phyloP scores from a whole-genome alignment of 1,140 invertebrate genomes.

The Tyrophagus putrescentiae region DNA sequence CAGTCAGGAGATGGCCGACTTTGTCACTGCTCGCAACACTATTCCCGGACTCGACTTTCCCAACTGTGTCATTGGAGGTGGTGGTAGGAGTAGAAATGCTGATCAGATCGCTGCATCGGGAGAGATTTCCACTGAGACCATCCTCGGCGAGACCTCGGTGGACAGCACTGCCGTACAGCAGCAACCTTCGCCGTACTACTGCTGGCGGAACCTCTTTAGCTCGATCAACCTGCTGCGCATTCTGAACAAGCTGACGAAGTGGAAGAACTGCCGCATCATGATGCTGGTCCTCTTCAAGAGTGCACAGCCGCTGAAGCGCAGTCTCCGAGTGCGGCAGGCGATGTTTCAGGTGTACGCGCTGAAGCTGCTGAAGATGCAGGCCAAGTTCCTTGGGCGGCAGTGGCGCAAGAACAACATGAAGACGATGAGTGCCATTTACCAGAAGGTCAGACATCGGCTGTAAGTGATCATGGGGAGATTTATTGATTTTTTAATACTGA shows the following conservation, averaged over 20 bases:
- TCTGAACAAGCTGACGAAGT: slow-evolving; percentile 96
- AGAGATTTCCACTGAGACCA: slow-evolving; percentile 74
- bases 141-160: slow-evolving; percentile 9
- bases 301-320: slow-evolving; percentile 90
- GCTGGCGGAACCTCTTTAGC: slow-evolving; percentile 95
- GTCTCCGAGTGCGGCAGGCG: slow-evolving; percentile 81
- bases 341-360: slow-evolving; percentile 97
- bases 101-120: too few relatives aligned
- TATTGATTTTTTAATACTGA: not conserved
- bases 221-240: slow-evolving; percentile 93
- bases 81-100: too few relatives aligned
- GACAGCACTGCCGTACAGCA: too few relatives aligned
- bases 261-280: slow-evolving; percentile 99
- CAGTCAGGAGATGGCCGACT: slow-evolving; percentile 92
- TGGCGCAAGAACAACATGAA: slow-evolving; percentile 99
- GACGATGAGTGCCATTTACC: slow-evolving; percentile 96
- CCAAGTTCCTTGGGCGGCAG: slow-evolving; percentile 92
- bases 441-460: slow-evolving; percentile 67
- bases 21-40: slow-evolving; percentile 77
- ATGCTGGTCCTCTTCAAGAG: slow-evolving; percentile 99
- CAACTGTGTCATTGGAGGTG: slow-evolving; percentile 82
- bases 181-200: slow-evolving; percentile 56
- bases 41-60: slow-evolving; percentile 91
- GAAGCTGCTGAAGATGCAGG: slow-evolving; percentile 98
- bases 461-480: too few relatives aligned